Evolutionary conservation across 2,888 invertebrate species (phyloP), one percentile per base, ranked within the genome.

Genomic region (Agapostemon virescens): DNA sequence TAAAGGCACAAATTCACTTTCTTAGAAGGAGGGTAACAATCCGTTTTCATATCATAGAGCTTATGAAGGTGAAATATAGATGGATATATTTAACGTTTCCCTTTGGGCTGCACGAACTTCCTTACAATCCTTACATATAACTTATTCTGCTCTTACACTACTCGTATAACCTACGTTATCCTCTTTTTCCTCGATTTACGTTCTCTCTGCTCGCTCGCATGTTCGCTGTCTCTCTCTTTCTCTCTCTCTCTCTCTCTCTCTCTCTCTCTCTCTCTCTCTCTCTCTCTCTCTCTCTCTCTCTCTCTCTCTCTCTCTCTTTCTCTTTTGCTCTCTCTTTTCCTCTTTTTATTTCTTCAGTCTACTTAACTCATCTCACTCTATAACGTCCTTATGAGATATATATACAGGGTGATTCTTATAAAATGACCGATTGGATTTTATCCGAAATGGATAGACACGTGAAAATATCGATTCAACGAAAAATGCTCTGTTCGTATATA

Each of bases 61-160:
- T 55, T 15, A 15, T 1, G 52, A 15, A 55, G 52, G 15, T 23
- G 52, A 55, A 55, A 15, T 55, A 55, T 55, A 26, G 23, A 4
- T 5, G 52, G 52, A 55, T 55, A 23, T 26, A 26, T 55, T 55
- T 55, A 55, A 55, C 23, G 52, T 26, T 55, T 55, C 52, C 52
- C 3, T 55, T n/a, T 26, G n/a, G 11, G 49, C 49, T n/a, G 23
- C 52, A 26, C 52, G 52, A 55, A 26, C 52, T 55, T 26, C 52
- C 52, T 55, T 26, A 23, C 23, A 26, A 55, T 55, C 15, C 52
- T 5, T 55, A 55, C 52, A 55, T 55, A 55, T 55, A 55, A 55
- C 52, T 55, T 55, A 55, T 55, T 55, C 52, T 55, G 23, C 52
- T 55, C 52, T 55, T 55, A 55, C 23, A 55, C 15, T 55, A 55